Base-by-base conservation (phyloP, 1,140 invertebrate genomes). In the Drosophila kanapiae region DNA sequence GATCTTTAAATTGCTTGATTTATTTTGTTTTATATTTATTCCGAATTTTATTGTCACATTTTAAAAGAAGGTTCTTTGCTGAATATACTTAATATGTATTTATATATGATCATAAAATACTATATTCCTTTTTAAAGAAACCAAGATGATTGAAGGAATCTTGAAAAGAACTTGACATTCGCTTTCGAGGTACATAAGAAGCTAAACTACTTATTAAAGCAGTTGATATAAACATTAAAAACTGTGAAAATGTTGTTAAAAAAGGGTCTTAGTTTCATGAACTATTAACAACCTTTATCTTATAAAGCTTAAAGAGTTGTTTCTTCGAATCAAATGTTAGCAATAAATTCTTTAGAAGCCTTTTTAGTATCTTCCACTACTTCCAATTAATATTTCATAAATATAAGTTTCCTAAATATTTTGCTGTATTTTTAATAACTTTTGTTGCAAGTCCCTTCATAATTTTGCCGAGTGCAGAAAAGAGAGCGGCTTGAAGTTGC, bases 401-500 rank as follows among this genome's bases (percentile, higher is more conserved):
- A 1, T 9, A 9, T 31, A 10, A 18, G 3, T 10, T 16, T 16
- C 51, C 8, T 33, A 10, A 54, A 8, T 11, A 14, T 8, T 29
- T 18, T 31, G 3, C 29, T 10, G 8, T 4, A 31, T 13, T 27
- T 27, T 8, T 7, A 10, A 4, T 27, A 23, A 7, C 4, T 14
- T 59, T 45, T 35, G 16, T 9, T 2, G 11, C 5, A 5, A 6
- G 23, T 49, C n/a, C 3, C 9, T 1, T 14, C 2, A 10, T 42
- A 7, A 16, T 33, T 64, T 64, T 6, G 9, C 29, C 6, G 3
- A 64, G 62, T 64, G 62, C 31, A 43, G 6, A 33, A 16, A n/a
- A n/a, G n/a, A 10, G 11, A 42, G 14, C 27, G 64, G 65, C 62
- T 67, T 67, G 37, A 65, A 45, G 61, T 70, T 40, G 13, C 51